Evolutionary conservation across 1,140 invertebrate species (phyloP).

Genomic region (Caerostris extrusa): DNA sequence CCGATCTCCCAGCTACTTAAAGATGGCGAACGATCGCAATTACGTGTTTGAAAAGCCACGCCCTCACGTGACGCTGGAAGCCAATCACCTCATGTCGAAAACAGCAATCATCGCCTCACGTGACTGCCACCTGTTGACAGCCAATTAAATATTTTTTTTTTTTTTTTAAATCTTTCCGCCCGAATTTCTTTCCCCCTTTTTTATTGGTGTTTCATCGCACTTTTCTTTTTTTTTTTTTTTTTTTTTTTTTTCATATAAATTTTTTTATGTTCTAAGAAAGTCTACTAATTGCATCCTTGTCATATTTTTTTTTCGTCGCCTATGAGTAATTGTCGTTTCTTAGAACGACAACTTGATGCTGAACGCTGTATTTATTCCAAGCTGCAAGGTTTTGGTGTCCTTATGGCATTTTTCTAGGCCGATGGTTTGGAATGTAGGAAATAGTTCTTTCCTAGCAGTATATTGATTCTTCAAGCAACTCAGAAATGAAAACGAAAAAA

Average conservation of each 20-base stretch:
- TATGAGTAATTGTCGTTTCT: neutral
- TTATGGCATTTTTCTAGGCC: neutral
- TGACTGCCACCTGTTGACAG: constrained; percentile 56
- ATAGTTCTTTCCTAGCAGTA: neutral
- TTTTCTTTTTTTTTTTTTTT: neutral
- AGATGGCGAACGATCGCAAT: constrained; percentile 52
- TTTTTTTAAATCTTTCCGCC: neutral
- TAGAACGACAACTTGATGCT: neutral
- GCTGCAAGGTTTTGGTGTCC: neutral
- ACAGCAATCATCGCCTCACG: constrained; percentile 51
- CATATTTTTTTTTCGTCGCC: neutral
- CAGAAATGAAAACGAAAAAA: too few relatives aligned
- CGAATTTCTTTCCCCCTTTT: neutral
- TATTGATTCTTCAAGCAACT: neutral
- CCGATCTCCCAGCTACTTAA: constrained; percentile 34
- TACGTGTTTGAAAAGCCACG: constrained; percentile 26
- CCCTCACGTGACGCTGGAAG: neutral
- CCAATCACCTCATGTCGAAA: constrained; percentile 42
- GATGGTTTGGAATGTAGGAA: neutral
- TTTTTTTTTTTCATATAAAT: neutral
- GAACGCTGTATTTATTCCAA: neutral
- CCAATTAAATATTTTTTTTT: constrained; percentile 49
- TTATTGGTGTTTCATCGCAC: neutral
- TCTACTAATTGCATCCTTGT: neutral
- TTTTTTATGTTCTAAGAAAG: neutral